Evolutionary conservation across 2,797 vertebrate genomes (phyloP), one percentile per base, ranked within the genome.

Genomic region (Coregonus suidteri): DNA sequence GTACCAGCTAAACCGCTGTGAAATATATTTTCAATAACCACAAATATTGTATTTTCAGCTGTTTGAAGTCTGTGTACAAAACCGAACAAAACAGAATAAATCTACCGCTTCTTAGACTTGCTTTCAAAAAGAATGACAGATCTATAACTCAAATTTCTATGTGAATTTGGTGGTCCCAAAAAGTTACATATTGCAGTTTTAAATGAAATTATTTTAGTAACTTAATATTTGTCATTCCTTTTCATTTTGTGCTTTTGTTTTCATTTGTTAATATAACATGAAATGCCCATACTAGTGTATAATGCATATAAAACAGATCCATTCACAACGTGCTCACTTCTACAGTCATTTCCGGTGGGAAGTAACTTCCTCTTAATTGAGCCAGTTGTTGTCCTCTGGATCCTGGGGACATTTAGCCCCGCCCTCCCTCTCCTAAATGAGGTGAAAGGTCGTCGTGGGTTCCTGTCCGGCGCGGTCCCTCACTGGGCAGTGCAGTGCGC

Each of bases 401-500:
- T 31, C 16, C 31, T n/a, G 25, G 16, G 30, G 30, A 56, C 20
- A 64, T 64, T 64, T 64, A 20, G 25, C 20, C 25, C 59, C 59
- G 15, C 67, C 78, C 51, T 71, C 73, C 75, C 56, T 76, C 82
- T 83, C 74, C 69, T n/a, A 77, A 86, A 89, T 78, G 82, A 87
- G 90, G 91, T 90, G 85, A 90, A 76, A 89, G 92, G 90, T 93
- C 85, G 80, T 72, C 7, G 59, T 75, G 16, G 83, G 83, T 90
- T 92, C 89, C 89, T 79, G 85, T 86, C 81, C 80, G 79, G 84
- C 80, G 82, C 86, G 82, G 86, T 89, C 90, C 85, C 85, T 91
- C 71, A 86, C 90, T 90, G 90, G 78, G 88, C 87, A 81, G 87
- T 75, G 88, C 88, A 84, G 84, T 89, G 83, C 85, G 82, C 89